A percentile compares a stretch with the other conserved stretches of the same genome.
phyloP scores from a whole-genome alignment of 2,113 vertebrate genomes.

The Oncorhynchus masou region DNA sequence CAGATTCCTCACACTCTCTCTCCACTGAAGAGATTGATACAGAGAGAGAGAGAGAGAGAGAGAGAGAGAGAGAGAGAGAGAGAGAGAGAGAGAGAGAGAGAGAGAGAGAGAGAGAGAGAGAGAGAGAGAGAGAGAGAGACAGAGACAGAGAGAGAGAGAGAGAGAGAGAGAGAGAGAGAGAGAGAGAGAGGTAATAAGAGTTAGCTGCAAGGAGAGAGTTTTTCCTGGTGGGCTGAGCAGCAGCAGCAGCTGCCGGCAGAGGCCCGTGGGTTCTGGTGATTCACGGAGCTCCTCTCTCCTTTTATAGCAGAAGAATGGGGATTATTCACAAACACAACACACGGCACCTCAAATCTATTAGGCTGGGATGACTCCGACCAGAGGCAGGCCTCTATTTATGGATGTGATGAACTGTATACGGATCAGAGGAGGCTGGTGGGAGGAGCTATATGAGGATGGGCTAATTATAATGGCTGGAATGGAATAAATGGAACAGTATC shows the following conservation, averaged over 20 bases:
- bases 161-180: too few relatives aligned
- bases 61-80: background rate
- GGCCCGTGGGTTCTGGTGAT: slow-evolving; percentile 75
- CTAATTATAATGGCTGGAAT: too few relatives aligned
- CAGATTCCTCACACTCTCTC: slow-evolving; percentile 5
- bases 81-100: background rate
- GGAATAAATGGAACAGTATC: too few relatives aligned
- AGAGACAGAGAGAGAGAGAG: too few relatives aligned
- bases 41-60: background rate
- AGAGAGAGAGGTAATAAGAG: too few relatives aligned
- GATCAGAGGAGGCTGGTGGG: too few relatives aligned
- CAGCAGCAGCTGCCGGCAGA: slow-evolving; percentile 64
- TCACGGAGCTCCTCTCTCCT: slow-evolving; percentile 81
- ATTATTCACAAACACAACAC: slow-evolving; percentile 79
- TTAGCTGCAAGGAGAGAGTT: too few relatives aligned
- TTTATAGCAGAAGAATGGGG: slow-evolving; percentile 91
- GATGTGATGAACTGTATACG: background rate
- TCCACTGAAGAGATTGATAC: background rate
- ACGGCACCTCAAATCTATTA: slow-evolving; percentile 55
- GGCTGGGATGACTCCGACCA: slow-evolving; percentile 28
- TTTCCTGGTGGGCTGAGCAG: slow-evolving; percentile 53
- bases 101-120: background rate
- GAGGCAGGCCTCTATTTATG: background rate
- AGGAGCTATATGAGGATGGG: too few relatives aligned
- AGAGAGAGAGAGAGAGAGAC: too few relatives aligned